Base-by-base conservation (phyloP, 1,140 invertebrate species). In the Prorops nasuta region DNA sequence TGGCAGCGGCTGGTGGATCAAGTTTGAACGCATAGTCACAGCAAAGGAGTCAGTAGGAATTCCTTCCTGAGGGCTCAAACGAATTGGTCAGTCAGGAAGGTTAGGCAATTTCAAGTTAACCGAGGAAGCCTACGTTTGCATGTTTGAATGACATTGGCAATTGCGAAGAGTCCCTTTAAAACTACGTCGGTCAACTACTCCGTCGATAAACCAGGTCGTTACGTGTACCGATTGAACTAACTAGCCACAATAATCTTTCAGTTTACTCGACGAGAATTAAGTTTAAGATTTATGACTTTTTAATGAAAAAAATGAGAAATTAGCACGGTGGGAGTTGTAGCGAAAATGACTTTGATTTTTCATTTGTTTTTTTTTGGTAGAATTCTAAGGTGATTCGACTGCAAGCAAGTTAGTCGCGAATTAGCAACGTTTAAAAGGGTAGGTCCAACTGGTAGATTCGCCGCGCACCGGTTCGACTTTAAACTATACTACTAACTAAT, bases 401-500 rank as follows among this genome's bases (percentile, higher is more conserved):
- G 56, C 56, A 59, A 49, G 56, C 49, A 61, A 60, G 64, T 66
- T 57, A 58, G 60, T 63, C 64, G 60, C 51, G 64, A 74, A 70
- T 71, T 70, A 70, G 64, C 62, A 59, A 63, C 63, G 62, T 65
- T 66, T 63, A 66, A 69, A 68, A 57, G 47, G 53, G 49, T 35
- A 54, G 51, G 53, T 60, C 51, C 61, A 42, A 51, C 22, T 51
- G n/a, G n/a, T n/a, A n/a, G n/a, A n/a, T n/a, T n/a, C n/a, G n/a
- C n/a, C n/a, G n/a, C n/a, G n/a, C n/a, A n/a, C n/a, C n/a, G n/a
- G n/a, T n/a, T n/a, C n/a, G n/a, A n/a, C n/a, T n/a, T n/a, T n/a
- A n/a, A n/a, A 28, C 54, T 54, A 63, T 68, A 72, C 72, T 73
- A 72, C 72, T 76, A 76, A 77, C 70, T 77, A 77, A 77, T 77